Base-by-base conservation (phyloP, 2,113 vertebrate genomes). In the Erythrocebus patas region DNA sequence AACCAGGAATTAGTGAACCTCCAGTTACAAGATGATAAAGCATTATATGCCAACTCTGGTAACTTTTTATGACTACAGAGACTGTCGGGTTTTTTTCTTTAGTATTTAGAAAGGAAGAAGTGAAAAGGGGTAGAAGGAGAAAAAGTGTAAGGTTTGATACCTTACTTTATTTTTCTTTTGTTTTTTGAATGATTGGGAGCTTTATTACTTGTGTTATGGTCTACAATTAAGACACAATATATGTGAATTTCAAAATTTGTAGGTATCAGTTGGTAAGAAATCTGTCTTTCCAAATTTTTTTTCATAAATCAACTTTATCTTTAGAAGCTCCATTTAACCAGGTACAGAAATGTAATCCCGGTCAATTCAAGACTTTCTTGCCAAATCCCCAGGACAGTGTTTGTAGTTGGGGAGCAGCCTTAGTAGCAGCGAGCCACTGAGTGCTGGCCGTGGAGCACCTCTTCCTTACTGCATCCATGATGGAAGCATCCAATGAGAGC, bases 1-100 rank as follows among this genome's bases (percentile, higher is more conserved):
- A 59, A 83, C n/a, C 84, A 92, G 78, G 87, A 95, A 92, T 95
- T 91, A 85, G 52, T 70, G 40, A 91, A 40, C 81, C 43, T 75
- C 18, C n/a, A 64, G 50, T 82, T 86, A 88, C 14, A 68, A 95
- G 61, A 73, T 18, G 45, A 57, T 13, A 76, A 81, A 50, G n/a
- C 20, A 57, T 81, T 84, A 75, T 81, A 75, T 84, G 43, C 78
- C 48, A 64, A 73, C 25, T 70, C 43, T 14, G 68, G 64, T 25
- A 82, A 70, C 13, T 59, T 83, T 90, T 96, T 32, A 64, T 38
- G 23, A 88, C 27, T 79, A 72, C 76, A 86, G 68, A 80, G 59
- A 81, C 4, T 55, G 4, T 17, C 22, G 13, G n/a, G 2, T 13
- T 43, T 43, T 52, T 43, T 52, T 12, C 14, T 59, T 5, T 72